Conservation (phyloP, 2,797 vertebrate genomes). For the Synanceia verrucosa region DNA sequence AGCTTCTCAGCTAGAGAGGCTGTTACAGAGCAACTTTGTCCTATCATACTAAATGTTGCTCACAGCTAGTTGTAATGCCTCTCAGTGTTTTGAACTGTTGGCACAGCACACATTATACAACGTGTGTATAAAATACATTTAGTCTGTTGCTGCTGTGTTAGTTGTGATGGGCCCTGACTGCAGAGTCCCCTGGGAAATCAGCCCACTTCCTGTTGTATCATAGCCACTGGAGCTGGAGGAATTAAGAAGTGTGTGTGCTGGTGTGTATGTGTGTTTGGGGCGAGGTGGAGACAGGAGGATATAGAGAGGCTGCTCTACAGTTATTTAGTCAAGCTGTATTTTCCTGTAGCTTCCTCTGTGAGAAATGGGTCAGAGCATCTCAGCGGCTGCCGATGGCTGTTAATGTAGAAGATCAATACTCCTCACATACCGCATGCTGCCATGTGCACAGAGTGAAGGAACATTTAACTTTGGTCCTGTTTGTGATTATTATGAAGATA, state of each 20-base stretch:
- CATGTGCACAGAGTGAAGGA: not conserved
- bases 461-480: not conserved
- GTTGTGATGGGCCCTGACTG: conserved; percentile 62
- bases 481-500: not conserved
- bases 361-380: conserved; percentile 68
- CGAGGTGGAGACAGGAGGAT: conserved; percentile 24
- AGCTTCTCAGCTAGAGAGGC: conserved; percentile 24
- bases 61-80: conserved; percentile 20
- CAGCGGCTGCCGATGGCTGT: conserved; percentile 43
- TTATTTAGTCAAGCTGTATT: conserved; percentile 60
- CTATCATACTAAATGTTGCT: conserved; percentile 12
- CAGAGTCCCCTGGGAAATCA: conserved; percentile 77
- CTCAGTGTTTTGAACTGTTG: conserved; percentile 44
- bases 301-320: conserved; percentile 44
- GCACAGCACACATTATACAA: conserved; percentile 33
- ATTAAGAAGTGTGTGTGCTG: conserved; percentile 33
- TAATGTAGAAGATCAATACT: conserved; percentile 35
- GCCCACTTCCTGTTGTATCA: conserved; percentile 67
- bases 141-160: conserved; percentile 55
- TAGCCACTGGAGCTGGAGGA: conserved; percentile 58
- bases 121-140: conserved; percentile 56
- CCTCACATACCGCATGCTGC: conserved; percentile 10
- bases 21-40: conserved; percentile 5
- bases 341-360: conserved; percentile 44
- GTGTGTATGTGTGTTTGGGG: conserved; percentile 7